Evolutionary conservation across 1,140 invertebrate species (phyloP), one percentile per base, ranked within the genome.

Genomic region (Platyscapa corneri): DNA sequence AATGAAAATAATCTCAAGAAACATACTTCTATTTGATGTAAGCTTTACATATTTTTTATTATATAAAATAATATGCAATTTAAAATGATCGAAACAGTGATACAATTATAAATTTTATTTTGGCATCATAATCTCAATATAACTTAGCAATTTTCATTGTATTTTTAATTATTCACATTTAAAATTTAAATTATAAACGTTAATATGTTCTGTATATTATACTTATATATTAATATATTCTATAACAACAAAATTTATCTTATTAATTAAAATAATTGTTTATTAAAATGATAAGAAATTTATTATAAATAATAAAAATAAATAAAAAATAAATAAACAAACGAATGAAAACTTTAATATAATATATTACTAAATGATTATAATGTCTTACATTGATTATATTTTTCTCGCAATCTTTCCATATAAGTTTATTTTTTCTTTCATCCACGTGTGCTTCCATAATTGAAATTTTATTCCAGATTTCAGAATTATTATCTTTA

Each of bases 381-480:
- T 60, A 82, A 27, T 84, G 78, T 75, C 87, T 88, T 89, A 95
- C 95, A 88, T 94, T 90, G 0, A 94, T 91, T n/a, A 95, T 92
- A 87, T 93, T 93, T 64, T 92, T 87, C 88, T 95, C 90, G 80
- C 94, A 92, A 53, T 94, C 89, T 3, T 88, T 82, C 95, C 95
- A 95, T 12, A 95, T 91, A 6, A 76, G 82, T 18, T 93, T 94
- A 30, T 90, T 89, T 74, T 93, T 92, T 76, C 95, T 92, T 80
- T 94, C 89, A 32, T 94, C 91, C 49, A 94, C 70, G 88, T 96
- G 95, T 30, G 93, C 92, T 89, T 95, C 95, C 85, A 96, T 90
- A 56, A 91, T 87, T 87, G 94, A 90, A 34, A 96, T 92, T 87
- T 92, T 88, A 16, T 93, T 78, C 95, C 95, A 96, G 42, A 90